Evolutionary conservation across 2,888 invertebrate species (phyloP).

Genomic region (Melinaea menophilus): DNA sequence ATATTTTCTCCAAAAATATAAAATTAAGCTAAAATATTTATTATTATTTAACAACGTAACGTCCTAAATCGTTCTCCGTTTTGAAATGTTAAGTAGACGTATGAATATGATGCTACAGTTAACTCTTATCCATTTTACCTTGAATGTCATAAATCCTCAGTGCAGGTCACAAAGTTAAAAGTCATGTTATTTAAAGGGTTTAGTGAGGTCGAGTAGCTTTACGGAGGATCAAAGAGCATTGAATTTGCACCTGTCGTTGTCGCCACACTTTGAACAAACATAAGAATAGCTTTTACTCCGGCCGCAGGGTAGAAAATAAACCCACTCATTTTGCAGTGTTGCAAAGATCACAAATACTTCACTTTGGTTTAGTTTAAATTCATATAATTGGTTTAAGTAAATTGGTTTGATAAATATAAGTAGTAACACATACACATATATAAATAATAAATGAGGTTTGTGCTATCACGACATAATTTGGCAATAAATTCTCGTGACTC

Average conservation of each 20-base stretch:
- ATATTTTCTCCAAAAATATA: too few species aligned
- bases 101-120: conserved; percentile 20
- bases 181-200: conserved; percentile 77
- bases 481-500: neutral
- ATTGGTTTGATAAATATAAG: too few species aligned
- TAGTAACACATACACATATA: too few species aligned
- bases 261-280: conserved; percentile 35
- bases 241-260: conserved; percentile 64
- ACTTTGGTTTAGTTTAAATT: too few species aligned
- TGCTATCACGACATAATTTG: too few species aligned
- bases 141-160: conserved; percentile 60
- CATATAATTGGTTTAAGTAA: too few species aligned
- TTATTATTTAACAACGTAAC: too few species aligned
- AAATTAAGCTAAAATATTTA: too few species aligned
- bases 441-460: too few species aligned
- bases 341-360: too few species aligned
- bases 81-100: conserved; percentile 20
- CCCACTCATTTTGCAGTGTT: neutral
- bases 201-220: conserved; percentile 65
- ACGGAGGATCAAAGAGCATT: conserved; percentile 65
- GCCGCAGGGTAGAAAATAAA: conserved; percentile 10
- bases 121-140: conserved; percentile 35
- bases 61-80: conserved; percentile 18
- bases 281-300: conserved; percentile 25
- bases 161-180: conserved; percentile 75